These are phyloP conservation scores for Lycocorax pyrrhopterus DNA, from an alignment of 2,113 vertebrate species.

Conservation along the genomic window DNA sequence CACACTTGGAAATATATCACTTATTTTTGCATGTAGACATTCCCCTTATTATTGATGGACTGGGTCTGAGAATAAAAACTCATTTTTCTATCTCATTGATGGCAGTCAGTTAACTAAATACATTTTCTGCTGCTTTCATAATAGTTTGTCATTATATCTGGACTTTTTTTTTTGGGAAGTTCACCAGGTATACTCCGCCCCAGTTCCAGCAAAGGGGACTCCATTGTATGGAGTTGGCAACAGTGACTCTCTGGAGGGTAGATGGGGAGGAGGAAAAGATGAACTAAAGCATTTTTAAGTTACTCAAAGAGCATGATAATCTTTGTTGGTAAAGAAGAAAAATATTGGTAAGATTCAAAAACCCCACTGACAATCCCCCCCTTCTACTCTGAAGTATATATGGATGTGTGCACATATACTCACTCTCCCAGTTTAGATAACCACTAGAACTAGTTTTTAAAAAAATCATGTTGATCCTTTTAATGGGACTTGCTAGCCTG, in stretches of 20 bases:
- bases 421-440: neutral
- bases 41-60: neutral
- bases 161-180: neutral
- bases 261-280: neutral
- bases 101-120: neutral
- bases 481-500: neutral
- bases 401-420: fast-evolving
- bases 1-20: neutral
- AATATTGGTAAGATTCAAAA: neutral
- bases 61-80: neutral
- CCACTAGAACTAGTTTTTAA: neutral
- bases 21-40: neutral
- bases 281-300: neutral
- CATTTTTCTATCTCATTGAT: neutral
- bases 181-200: neutral
- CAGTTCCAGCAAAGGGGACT: neutral
- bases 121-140: neutral
- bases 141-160: neutral
- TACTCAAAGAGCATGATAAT: neutral
- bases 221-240: neutral
- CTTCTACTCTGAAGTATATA: neutral
- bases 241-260: neutral
- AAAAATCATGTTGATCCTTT: neutral
- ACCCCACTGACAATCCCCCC: fast-evolving
- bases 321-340: neutral